Evolutionary conservation across 1,140 invertebrate genomes (phyloP), one percentile per base, ranked within the genome.

Genomic region (Drosophila prosaltans): DNA sequence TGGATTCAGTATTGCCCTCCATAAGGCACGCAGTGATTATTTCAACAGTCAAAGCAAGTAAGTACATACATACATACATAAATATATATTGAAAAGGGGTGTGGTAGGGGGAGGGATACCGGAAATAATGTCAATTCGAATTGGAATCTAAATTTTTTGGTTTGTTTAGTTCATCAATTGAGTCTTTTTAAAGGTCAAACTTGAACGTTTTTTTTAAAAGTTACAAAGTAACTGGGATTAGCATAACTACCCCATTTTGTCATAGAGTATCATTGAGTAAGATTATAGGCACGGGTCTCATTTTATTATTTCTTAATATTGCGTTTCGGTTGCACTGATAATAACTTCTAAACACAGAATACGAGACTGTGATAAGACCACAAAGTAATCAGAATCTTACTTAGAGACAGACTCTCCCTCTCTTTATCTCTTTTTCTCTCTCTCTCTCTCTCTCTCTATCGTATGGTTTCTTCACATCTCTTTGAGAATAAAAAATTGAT

Each of bases 1-100:
- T 51, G 91, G 91, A 24, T 92, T 92, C 43, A 92, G 91, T 78
- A 91, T 92, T 66, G 91, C 91, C 0, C 65, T 92, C 24, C 91
- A 92, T 64, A 91, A 86, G 74, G 54, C 66, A 6, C 74, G 72
- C 48, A 76, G 55, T 60, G 70, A 70, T 39, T 88, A 81, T 32
- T 74, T 40, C 55, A 51, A 64, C 69, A 81, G 83, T 63, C 74
- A 69, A 43, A 85, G 80, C 62, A 83, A 81, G 84, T 92, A 75
- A 91, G 90, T 91, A 66, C 2, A 24, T 40, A 40, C 9, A 40
- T 2, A 40, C n/a, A n/a, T n/a, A n/a, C n/a, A n/a, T n/a, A n/a
- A n/a, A n/a, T n/a, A n/a, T n/a, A 16, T 55, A 55, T 30, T 4
- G 2, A 3, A 26, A 28, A 45, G 43, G 11, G 41, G 43, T 5